phyloP scores from a whole-genome alignment of 2,888 invertebrate species.

The Diachrysia chrysitis region DNA sequence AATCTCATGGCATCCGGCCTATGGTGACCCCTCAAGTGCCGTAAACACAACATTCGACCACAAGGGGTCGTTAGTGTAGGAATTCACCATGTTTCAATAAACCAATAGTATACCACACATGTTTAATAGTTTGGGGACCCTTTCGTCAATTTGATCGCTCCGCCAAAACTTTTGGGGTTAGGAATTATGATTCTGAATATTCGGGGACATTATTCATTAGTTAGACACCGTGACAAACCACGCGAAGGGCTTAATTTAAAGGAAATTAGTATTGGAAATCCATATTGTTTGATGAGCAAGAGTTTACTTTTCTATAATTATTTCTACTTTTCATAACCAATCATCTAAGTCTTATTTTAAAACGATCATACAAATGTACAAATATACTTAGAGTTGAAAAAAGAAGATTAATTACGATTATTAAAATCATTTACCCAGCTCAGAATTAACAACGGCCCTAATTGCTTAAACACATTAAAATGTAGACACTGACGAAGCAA shows the following conservation, averaged over 20 bases:
- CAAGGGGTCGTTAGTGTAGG: constrained; percentile 34
- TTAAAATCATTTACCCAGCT: constrained; percentile 50
- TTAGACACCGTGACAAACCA: constrained; percentile 7
- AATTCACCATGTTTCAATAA: constrained; percentile 55
- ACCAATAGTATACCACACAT: constrained; percentile 38
- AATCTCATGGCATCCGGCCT: not conserved
- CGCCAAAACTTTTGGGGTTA: constrained; percentile 38
- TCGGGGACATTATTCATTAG: constrained; percentile 28
- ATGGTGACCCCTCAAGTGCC: not conserved
- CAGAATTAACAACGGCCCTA: constrained; percentile 39
- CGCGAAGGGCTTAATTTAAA: not conserved
- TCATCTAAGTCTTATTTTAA: not conserved
- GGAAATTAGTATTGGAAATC: constrained; percentile 4
- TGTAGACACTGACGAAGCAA: constrained; percentile 37
- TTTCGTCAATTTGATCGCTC: constrained; percentile 45
- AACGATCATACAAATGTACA: not conserved
- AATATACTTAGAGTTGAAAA: not conserved
- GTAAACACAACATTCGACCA: constrained; percentile 24
- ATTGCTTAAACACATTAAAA: constrained; percentile 40
- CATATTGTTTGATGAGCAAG: not conserved
- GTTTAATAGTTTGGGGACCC: constrained; percentile 50
- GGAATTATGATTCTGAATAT: constrained; percentile 34
- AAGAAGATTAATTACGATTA: constrained; percentile 39
- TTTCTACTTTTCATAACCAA: not conserved
- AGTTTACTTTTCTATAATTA: not conserved